Percentiles rank a stretch among this genome's conserved stretches.
Evolutionary conservation across 1,140 invertebrate species (phyloP).

Genomic region (Ceratoteleas bidentatus): DNA sequence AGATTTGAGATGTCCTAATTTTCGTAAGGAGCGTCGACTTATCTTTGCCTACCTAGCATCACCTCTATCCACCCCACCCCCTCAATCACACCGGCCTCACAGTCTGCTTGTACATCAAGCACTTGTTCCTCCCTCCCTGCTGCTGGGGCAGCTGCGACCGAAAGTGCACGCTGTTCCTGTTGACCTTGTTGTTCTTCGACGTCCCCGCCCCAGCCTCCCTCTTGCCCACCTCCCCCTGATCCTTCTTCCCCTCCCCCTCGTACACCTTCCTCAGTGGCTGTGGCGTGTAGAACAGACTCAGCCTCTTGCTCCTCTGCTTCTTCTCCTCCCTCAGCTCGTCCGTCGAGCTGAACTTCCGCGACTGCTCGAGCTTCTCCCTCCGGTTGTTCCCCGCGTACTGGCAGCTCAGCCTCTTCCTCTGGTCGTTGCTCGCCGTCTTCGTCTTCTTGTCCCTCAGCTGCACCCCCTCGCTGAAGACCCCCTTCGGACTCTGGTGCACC

Average conservation of each 20-base stretch:
- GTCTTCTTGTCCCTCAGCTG: slow-evolving; percentile 67
- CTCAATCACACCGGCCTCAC: slow-evolving; percentile 29
- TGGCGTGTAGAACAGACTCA: slow-evolving; percentile 76
- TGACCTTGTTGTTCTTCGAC: slow-evolving; percentile 69
- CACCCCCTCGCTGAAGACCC: too few relatives aligned
- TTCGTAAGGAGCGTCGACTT: too few relatives aligned
- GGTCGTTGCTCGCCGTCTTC: slow-evolving; percentile 23
- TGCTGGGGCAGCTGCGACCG: slow-evolving; percentile 9
- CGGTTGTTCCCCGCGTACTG: slow-evolving; percentile 44
- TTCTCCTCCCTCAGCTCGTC: slow-evolving; percentile 71
- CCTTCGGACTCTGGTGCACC: slow-evolving; percentile 51
- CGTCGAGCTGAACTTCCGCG: slow-evolving; percentile 72
- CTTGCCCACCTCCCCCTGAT: slow-evolving; percentile 60
- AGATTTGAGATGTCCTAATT: too few relatives aligned
- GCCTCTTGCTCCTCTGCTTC: slow-evolving; percentile 69
- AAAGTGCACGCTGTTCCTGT: slow-evolving; percentile 65
- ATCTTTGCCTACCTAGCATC: too few relatives aligned
- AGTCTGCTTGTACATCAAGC: slow-evolving; percentile 39
- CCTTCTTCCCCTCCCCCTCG: slow-evolving; percentile 64
- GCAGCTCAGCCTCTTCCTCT: slow-evolving; percentile 69
- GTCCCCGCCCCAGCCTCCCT: slow-evolving; percentile 52
- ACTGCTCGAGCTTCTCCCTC: slow-evolving; percentile 36
- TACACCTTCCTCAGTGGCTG: slow-evolving; percentile 73
- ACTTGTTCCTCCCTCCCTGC: slow-evolving; percentile 64
- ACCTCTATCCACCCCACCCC: too few relatives aligned